These are phyloP conservation scores for Megaceryle torquata DNA, from an alignment of 2,113 vertebrate species.

Conservation along the genomic window DNA sequence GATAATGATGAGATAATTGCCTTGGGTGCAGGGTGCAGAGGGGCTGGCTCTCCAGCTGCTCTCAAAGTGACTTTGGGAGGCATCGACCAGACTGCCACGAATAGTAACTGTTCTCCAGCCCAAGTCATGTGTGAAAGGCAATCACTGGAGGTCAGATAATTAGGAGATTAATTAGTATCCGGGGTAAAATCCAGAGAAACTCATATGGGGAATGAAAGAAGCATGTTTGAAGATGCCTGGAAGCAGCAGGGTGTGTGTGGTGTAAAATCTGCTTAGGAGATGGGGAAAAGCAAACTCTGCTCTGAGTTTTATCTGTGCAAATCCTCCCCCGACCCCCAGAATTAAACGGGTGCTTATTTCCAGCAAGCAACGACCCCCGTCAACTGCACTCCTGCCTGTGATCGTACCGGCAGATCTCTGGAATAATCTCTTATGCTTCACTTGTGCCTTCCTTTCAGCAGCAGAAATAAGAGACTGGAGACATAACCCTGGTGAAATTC, in stretches of 20 bases:
- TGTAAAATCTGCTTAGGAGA: background rate
- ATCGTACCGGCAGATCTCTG: rapidly evolving
- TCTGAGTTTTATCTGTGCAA: background rate
- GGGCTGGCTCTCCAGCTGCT: background rate
- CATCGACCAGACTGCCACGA: slow-evolving; percentile 62
- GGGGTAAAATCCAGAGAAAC: background rate
- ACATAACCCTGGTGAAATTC: rapidly evolving
- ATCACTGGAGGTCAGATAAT: slow-evolving; percentile 45
- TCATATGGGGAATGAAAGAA: background rate
- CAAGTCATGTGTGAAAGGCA: slow-evolving; percentile 71
- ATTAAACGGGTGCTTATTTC: rapidly evolving
- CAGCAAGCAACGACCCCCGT: background rate
- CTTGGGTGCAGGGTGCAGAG: background rate
- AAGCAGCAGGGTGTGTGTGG: rapidly evolving
- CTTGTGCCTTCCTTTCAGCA: background rate
- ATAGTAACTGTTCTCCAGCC: background rate
- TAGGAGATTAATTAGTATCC: slow-evolving; percentile 19
- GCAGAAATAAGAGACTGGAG: background rate
- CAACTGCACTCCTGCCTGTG: rapidly evolving
- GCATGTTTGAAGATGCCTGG: background rate
- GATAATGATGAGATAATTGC: background rate
- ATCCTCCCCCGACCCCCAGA: background rate
- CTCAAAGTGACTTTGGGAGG: slow-evolving; percentile 63
- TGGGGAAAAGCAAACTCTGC: background rate
- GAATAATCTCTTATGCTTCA: background rate